Conservation (phyloP, 2,113 vertebrate genomes). For the Todiramphus chloris region DNA sequence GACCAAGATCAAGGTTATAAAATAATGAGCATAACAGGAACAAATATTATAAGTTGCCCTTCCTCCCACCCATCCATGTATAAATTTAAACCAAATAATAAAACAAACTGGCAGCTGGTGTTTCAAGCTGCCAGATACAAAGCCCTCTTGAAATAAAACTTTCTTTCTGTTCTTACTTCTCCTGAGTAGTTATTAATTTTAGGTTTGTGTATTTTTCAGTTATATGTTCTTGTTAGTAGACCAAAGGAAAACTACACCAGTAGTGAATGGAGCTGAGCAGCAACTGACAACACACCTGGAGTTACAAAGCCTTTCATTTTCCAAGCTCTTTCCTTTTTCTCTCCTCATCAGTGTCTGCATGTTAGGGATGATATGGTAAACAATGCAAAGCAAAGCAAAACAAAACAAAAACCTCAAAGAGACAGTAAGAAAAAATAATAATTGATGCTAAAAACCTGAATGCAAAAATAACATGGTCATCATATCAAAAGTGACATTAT, state of each 20-base stretch:
- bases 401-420: not conserved
- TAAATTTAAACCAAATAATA: slow-evolving; percentile 72
- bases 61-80: slow-evolving; percentile 50
- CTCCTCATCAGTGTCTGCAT: not conserved
- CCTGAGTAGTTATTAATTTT: slow-evolving; percentile 16
- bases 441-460: not conserved
- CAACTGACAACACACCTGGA: slow-evolving; percentile 42
- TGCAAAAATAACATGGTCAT: not conserved
- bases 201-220: slow-evolving; percentile 50
- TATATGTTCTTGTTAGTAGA: slow-evolving; percentile 40
- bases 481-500: not conserved
- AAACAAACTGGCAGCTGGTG: slow-evolving; percentile 66
- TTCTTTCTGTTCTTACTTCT: slow-evolving; percentile 5
- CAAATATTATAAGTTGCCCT: slow-evolving; percentile 57
- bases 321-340: not conserved
- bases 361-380: not conserved
- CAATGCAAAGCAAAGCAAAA: not conserved
- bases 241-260: slow-evolving; percentile 28
- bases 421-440: not conserved
- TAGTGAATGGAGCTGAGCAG: not conserved
- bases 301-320: not conserved
- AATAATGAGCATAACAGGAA: slow-evolving; percentile 53
- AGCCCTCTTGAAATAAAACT: slow-evolving; percentile 46
- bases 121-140: slow-evolving; percentile 49
- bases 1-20: slow-evolving; percentile 43